phyloP scores from a whole-genome alignment of 1,140 invertebrate genomes.

The Dermatophagoides farinae region DNA sequence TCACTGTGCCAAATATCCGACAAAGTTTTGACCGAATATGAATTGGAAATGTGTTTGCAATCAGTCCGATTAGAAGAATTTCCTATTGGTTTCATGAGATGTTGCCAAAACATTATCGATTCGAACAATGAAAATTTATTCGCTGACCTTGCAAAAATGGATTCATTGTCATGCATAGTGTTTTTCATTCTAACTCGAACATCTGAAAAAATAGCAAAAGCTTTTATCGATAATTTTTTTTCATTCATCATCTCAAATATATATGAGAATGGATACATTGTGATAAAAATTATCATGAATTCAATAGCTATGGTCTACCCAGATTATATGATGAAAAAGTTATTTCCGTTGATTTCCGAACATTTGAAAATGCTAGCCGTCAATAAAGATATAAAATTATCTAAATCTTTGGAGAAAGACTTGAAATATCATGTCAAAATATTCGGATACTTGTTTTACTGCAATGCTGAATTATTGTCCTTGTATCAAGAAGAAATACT shows the following conservation, averaged over 20 bases:
- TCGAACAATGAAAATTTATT: conserved; percentile 5
- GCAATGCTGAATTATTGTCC: not conserved
- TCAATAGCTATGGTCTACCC: not conserved
- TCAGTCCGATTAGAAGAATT: conserved; percentile 73
- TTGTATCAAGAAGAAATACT: not conserved
- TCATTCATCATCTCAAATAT: too few species aligned
- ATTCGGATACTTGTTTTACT: not conserved
- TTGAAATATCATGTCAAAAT: not conserved
- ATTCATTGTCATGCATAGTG: not conserved
- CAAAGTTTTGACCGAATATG: conserved; percentile 51
- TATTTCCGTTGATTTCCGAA: not conserved
- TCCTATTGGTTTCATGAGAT: conserved; percentile 58
- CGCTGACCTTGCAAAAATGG: not conserved
- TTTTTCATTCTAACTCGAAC: not conserved
- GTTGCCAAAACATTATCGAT: conserved; percentile 50
- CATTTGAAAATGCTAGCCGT: not conserved
- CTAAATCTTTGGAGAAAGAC: not conserved
- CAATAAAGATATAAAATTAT: not conserved
- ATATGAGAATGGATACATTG: too few species aligned
- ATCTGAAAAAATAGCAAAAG: not conserved
- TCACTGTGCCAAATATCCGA: conserved; percentile 33
- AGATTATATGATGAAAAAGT: not conserved
- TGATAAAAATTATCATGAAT: too few species aligned
- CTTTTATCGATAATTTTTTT: not conserved
- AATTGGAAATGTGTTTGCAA: conserved; percentile 49